A percentile compares a stretch with the other conserved stretches of the same genome.
These are phyloP conservation scores for Drosophila niveifrons DNA, from an alignment of 2,888 invertebrate species.

Conservation along the genomic window DNA sequence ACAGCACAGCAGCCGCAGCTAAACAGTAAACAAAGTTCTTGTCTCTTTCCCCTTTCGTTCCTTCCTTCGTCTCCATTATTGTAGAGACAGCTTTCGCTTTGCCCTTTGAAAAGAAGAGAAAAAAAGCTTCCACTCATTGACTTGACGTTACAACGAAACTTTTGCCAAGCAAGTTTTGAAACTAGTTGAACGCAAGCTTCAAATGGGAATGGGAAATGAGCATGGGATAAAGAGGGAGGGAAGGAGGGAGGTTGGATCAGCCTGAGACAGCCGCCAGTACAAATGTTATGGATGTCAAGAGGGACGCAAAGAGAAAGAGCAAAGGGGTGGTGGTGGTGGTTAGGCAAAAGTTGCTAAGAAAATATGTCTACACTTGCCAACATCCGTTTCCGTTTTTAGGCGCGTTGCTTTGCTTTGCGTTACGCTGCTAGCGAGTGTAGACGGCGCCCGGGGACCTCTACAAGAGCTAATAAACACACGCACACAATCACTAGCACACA, in stretches of 20 bases:
- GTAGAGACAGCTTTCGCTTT: background rate
- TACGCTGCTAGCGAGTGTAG: conserved; percentile 36
- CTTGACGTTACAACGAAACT: conserved; percentile 68
- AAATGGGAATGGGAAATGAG: conserved; percentile 7
- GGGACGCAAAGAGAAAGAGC: no score
- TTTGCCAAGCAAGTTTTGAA: conserved; percentile 55
- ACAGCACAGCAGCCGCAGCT: conserved; percentile 31
- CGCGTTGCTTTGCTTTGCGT: conserved; percentile 39
- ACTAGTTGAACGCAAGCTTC: conserved; percentile 47
- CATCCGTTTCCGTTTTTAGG: conserved; percentile 71
- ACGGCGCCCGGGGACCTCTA: conserved; percentile 37
- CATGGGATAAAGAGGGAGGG: conserved; percentile 8
- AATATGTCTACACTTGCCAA: conserved; percentile 76
- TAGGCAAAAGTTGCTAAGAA: conserved; percentile 65
- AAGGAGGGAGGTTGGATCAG: conserved; percentile 5
- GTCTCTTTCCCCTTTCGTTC: background rate
- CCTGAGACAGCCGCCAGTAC: conserved; percentile 26
- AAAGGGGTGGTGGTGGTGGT: background rate
- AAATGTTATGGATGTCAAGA: conserved; percentile 47
- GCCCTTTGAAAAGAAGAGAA: conserved; percentile 32
- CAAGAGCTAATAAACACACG: conserved; percentile 57
- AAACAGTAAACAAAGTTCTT: conserved; percentile 63
- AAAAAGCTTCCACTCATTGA: conserved; percentile 65
- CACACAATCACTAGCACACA: conserved; percentile 26
- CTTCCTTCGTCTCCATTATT: background rate